These are phyloP conservation scores for Pomacea canaliculata DNA, from an alignment of 2,888 invertebrate species.

Conservation along the genomic window DNA sequence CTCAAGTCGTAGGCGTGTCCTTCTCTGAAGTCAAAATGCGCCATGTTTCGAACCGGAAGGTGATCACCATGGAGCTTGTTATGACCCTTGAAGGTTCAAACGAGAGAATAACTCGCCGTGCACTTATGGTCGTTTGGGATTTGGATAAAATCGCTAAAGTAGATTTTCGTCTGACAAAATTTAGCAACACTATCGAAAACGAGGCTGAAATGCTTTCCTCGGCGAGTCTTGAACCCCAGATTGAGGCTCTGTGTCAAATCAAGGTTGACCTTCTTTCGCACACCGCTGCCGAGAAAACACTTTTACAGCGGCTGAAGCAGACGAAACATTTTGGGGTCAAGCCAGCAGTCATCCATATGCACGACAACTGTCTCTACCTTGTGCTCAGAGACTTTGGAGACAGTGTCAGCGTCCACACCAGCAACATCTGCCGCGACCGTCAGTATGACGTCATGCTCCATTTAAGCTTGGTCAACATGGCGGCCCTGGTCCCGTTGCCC, in stretches of 20 bases:
- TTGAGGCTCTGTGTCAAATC: conserved; percentile 9
- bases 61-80: conserved; percentile 17
- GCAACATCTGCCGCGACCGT: conserved; percentile 23
- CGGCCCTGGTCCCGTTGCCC: conserved; percentile 15
- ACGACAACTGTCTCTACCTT: conserved; percentile 24
- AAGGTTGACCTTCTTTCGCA: background rate
- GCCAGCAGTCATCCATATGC: conserved; percentile 9
- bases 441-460: conserved; percentile 22
- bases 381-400: conserved; percentile 20
- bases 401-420: conserved; percentile 24
- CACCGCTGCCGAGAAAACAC: conserved; percentile 2
- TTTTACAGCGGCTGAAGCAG: conserved; percentile 10
- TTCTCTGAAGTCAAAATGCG: conserved; percentile 20
- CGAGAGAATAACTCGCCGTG: conserved; percentile 2
- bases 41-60: background rate
- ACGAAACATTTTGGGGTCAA: conserved; percentile 13
- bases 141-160: conserved; percentile 14
- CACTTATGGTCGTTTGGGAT: background rate
- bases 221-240: background rate
- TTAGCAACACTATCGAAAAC: background rate
- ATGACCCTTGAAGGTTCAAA: conserved; percentile 9
- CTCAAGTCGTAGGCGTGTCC: conserved; percentile 8
- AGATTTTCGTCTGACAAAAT: background rate
- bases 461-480: conserved; percentile 23
- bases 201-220: background rate